Conservation (phyloP, 1,140 invertebrate species). For the Coenobita brevimanus region DNA sequence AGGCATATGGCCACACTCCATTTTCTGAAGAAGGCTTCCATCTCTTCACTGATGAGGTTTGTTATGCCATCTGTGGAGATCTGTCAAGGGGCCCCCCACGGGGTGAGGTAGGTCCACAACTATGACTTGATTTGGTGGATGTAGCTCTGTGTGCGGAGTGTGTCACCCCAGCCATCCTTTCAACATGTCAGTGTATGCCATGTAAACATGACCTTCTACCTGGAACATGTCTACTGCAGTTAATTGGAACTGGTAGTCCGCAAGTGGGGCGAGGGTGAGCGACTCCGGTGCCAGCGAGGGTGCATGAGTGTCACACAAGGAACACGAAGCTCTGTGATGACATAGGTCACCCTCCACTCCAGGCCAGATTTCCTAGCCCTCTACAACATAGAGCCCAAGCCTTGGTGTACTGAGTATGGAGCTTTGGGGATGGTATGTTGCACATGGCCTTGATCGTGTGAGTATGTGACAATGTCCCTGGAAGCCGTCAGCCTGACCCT, state of each 20-base stretch:
- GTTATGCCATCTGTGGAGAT: slow-evolving; percentile 3
- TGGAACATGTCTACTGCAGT: slow-evolving; percentile 3
- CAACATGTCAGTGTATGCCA: slow-evolving; percentile 11
- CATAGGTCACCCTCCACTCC: slow-evolving; percentile 9
- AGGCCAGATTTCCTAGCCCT: slow-evolving; percentile 2
- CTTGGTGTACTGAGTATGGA: too few species aligned
- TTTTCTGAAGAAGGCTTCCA: not conserved
- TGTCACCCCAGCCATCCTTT: not conserved
- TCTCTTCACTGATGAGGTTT: too few species aligned
- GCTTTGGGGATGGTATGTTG: not conserved
- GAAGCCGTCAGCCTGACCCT: not conserved
- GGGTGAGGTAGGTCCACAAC: not conserved
- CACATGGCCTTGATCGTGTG: too few species aligned
- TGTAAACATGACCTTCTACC: not conserved
- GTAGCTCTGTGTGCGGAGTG: not conserved
- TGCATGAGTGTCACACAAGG: not conserved
- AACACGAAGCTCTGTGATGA: not conserved
- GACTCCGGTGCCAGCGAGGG: not conserved
- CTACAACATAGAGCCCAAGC: slow-evolving; percentile 12
- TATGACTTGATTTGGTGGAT: not conserved
- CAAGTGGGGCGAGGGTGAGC: not conserved
- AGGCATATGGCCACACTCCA: too few species aligned
- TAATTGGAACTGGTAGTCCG: not conserved
- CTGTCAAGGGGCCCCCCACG: not conserved
- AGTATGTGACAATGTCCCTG: not conserved